A percentile compares a stretch with the other conserved stretches of the same genome.
Conservation (phyloP, 2,888 invertebrate genomes). For the Bursaphelenchus okinawaensis region DNA sequence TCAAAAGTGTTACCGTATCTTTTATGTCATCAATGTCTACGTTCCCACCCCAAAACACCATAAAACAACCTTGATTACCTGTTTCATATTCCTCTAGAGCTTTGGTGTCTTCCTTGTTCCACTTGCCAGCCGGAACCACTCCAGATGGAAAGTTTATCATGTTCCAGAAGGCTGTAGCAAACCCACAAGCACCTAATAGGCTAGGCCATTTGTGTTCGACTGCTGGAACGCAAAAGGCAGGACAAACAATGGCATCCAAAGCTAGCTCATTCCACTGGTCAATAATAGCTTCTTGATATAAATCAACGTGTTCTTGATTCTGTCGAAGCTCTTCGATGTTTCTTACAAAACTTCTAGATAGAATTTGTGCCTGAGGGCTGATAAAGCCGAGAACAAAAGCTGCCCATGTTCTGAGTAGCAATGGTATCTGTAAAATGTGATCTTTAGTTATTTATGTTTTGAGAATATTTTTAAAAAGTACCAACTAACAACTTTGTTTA, state of each 20-base stretch:
- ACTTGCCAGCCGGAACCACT: conserved; percentile 58
- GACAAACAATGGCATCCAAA: conserved; percentile 58
- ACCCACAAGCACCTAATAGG: conserved; percentile 38
- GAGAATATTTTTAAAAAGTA: background rate
- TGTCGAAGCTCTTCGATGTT: conserved; percentile 38
- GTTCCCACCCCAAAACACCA: background rate
- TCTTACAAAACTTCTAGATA: conserved; percentile 29
- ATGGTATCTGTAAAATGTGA: conserved; percentile 33
- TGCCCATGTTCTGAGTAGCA: conserved; percentile 30
- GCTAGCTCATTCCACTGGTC: conserved; percentile 37
- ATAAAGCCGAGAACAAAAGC: conserved; percentile 26
- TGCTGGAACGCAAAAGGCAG: conserved; percentile 49
- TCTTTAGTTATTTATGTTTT: too few species aligned
- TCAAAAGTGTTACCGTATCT: too few species aligned
- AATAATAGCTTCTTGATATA: conserved; percentile 39
- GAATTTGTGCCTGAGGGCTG: conserved; percentile 35
- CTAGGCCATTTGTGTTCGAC: conserved; percentile 46
- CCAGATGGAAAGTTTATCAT: conserved; percentile 59
- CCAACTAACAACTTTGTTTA: background rate
- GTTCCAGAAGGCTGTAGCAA: conserved; percentile 57
- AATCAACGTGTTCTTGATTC: conserved; percentile 45
- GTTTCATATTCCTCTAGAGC: conserved; percentile 27
- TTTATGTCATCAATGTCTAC: too few species aligned
- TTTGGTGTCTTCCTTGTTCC: conserved; percentile 40
- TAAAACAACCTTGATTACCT: background rate